A percentile compares a stretch with the other conserved stretches of the same genome.
phyloP scores from a whole-genome alignment of 2,113 vertebrate species.

The Mustela lutreola region DNA sequence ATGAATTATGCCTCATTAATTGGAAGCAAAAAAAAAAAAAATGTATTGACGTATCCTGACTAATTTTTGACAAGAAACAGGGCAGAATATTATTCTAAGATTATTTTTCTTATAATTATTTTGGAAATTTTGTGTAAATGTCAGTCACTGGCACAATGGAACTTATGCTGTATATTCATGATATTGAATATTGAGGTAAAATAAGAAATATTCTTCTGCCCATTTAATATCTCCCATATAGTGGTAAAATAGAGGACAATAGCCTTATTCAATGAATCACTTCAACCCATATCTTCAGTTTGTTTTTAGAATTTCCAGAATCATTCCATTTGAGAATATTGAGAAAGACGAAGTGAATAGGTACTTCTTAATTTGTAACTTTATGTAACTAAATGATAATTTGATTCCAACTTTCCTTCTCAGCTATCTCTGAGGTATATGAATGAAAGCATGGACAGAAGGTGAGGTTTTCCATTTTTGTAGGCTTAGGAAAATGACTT shows the following conservation, averaged over 20 bases:
- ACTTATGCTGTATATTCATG: not conserved
- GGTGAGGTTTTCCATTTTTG: not conserved
- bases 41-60: not conserved
- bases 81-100: not conserved
- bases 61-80: not conserved
- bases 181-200: not conserved
- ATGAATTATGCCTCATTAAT: not conserved
- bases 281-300: rapidly evolving
- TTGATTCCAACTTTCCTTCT: not conserved
- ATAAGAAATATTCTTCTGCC: not conserved
- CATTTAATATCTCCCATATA: not conserved
- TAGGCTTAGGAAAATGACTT: not conserved
- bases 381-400: not conserved
- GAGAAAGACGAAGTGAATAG: not conserved
- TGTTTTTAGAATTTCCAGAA: not conserved
- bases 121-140: not conserved
- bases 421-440: not conserved
- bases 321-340: not conserved
- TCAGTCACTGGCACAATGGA: not conserved
- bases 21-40: not conserved
- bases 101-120: not conserved
- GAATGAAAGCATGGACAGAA: not conserved
- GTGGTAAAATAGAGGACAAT: not conserved
- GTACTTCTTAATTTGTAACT: not conserved
- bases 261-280: not conserved